Conservation (phyloP, 2,113 vertebrate genomes). For the Mixornis gularis region DNA sequence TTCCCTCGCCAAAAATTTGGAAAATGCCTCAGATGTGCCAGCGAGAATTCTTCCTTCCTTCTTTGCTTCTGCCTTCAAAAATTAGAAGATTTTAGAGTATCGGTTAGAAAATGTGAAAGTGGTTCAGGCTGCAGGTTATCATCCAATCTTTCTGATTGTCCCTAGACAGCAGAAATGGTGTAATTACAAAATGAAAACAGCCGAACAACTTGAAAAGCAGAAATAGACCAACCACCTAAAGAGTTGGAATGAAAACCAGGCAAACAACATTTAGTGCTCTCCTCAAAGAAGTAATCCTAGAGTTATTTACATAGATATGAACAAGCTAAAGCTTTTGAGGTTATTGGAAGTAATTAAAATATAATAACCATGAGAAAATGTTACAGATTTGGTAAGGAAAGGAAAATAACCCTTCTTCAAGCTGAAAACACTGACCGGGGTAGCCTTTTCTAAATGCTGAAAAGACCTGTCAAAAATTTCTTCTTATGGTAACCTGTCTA, state of each 20-base stretch:
- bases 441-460: not conserved
- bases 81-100: not conserved
- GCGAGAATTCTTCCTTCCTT: not conserved
- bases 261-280: not conserved
- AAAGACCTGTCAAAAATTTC: not conserved
- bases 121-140: not conserved
- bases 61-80: not conserved
- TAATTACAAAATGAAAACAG: not conserved
- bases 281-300: not conserved
- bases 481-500: not conserved
- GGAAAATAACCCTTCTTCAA: not conserved
- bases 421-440: not conserved
- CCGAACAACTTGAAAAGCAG: not conserved
- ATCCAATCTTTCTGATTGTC: not conserved
- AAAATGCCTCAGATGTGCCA: not conserved
- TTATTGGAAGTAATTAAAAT: not conserved
- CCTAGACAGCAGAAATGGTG: constrained; percentile 23
- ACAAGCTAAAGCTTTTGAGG: not conserved
- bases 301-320: not conserved
- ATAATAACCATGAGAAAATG: not conserved
- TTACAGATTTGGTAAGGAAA: not conserved
- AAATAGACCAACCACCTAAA: not conserved
- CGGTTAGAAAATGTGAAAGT: not conserved
- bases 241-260: not conserved
- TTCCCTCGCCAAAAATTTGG: not conserved